Evolutionary conservation across 2,797 vertebrate species (phyloP).

Genomic region (Anguilla megastoma): DNA sequence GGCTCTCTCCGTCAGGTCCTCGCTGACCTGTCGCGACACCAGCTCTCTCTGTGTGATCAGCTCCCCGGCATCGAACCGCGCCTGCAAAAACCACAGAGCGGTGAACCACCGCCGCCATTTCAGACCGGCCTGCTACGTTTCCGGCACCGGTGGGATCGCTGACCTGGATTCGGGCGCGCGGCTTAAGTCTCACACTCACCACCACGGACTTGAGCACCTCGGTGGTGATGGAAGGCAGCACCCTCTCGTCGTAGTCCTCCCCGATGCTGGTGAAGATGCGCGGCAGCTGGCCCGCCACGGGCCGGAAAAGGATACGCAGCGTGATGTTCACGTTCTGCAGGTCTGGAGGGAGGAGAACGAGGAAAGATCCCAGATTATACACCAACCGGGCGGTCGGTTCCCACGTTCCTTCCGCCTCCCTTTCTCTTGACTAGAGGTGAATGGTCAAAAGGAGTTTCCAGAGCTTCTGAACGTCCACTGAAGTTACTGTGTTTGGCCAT

Average conservation of each 20-base stretch:
- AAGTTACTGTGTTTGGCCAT: too few species aligned
- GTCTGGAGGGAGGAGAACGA: constrained; percentile 68
- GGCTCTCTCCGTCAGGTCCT: constrained; percentile 92
- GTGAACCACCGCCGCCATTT: background rate
- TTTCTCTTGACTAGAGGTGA: background rate
- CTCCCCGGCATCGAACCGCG: constrained; percentile 93
- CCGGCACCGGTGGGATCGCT: background rate
- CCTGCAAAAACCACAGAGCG: constrained; percentile 66
- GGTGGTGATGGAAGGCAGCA: constrained; percentile 94
- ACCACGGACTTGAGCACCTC: constrained; percentile 97
- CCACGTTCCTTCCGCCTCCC: too few species aligned
- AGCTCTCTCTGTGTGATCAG: constrained; percentile 96
- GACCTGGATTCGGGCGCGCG: background rate
- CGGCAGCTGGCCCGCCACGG: constrained; percentile 82
- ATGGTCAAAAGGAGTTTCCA: too few species aligned
- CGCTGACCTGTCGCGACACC: constrained; percentile 93
- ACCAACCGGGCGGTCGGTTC: background rate
- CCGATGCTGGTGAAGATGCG: constrained; percentile 95
- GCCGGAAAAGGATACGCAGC: constrained; percentile 91
- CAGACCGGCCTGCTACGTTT: too few species aligned
- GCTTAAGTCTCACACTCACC: constrained; percentile 71
- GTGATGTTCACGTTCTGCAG: constrained; percentile 99
- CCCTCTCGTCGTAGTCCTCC: constrained; percentile 95
- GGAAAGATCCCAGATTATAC: background rate
- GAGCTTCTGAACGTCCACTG: too few species aligned